Evolutionary conservation across 2,797 vertebrate species (phyloP).

Genomic region (Brachyalestes nurse): DNA sequence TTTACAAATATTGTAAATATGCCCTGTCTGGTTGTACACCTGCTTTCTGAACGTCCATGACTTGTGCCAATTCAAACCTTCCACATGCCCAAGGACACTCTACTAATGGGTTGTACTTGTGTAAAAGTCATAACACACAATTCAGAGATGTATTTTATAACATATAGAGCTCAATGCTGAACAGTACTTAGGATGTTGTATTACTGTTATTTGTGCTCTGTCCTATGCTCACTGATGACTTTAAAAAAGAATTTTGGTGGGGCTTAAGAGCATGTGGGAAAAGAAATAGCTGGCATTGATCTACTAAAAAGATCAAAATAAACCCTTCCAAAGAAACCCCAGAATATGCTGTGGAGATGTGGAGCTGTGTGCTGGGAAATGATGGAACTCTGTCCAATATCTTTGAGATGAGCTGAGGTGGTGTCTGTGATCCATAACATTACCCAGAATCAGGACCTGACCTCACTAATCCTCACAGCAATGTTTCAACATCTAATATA

Average conservation of each 20-base stretch:
- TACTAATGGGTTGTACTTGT: neutral
- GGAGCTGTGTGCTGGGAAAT: neutral
- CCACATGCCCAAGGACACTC: constrained; percentile 23
- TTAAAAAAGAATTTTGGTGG: neutral
- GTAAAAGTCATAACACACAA: neutral
- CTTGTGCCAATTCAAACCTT: constrained; percentile 6
- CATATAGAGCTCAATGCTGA: neutral
- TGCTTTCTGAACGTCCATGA: neutral
- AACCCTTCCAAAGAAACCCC: neutral
- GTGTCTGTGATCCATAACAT: neutral
- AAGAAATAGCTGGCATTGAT: neutral
- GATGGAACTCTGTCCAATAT: neutral
- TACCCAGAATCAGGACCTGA: neutral
- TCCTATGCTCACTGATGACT: neutral
- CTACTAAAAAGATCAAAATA: neutral
- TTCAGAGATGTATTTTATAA: neutral
- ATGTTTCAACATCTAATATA: neutral
- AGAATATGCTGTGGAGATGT: neutral
- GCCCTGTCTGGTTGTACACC: constrained; percentile 26
- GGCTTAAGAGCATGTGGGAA: neutral
- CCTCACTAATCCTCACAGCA: neutral
- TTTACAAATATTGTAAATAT: constrained; percentile 38
- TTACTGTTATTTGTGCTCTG: neutral
- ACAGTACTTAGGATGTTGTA: neutral
- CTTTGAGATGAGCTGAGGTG: neutral